These are phyloP conservation scores for Sciurus niger DNA, from an alignment of 2,113 vertebrate genomes.

Conservation along the genomic window DNA sequence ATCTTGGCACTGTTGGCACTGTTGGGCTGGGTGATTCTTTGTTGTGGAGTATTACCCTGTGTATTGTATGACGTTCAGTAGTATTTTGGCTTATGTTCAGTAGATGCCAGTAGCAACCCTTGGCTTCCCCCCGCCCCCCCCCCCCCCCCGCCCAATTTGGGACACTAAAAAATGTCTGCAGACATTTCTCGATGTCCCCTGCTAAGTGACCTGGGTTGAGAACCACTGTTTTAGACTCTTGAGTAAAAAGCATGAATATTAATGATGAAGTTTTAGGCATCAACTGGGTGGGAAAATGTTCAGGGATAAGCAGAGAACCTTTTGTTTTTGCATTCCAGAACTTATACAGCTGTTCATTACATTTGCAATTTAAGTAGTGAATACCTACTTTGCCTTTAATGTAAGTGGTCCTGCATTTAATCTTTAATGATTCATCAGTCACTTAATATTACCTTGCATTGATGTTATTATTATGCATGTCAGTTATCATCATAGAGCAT, in stretches of 20 bases:
- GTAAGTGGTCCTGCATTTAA: background rate
- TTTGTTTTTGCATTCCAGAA: background rate
- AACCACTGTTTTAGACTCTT: slow-evolving; percentile 1
- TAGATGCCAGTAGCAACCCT: background rate
- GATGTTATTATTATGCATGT: background rate
- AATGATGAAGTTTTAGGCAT: background rate
- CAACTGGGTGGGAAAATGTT: slow-evolving; percentile 27
- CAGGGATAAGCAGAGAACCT: background rate
- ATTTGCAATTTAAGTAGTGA: background rate
- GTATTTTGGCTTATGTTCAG: background rate
- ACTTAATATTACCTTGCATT: background rate
- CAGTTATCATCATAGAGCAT: background rate
- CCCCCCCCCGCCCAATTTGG: background rate
- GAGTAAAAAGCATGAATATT: slow-evolving; percentile 2
- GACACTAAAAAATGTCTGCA: background rate
- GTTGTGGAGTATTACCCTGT: background rate
- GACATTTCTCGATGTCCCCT: background rate
- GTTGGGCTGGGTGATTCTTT: background rate
- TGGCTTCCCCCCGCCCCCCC: no score
- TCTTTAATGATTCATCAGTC: slow-evolving; percentile 4
- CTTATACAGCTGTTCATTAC: no score
- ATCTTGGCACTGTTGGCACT: background rate
- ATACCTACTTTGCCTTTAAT: background rate
- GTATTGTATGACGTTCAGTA: background rate
- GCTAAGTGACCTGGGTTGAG: background rate